These are phyloP conservation scores for Conus ventricosus DNA, from an alignment of 1,140 invertebrate genomes.

Conservation along the genomic window DNA sequence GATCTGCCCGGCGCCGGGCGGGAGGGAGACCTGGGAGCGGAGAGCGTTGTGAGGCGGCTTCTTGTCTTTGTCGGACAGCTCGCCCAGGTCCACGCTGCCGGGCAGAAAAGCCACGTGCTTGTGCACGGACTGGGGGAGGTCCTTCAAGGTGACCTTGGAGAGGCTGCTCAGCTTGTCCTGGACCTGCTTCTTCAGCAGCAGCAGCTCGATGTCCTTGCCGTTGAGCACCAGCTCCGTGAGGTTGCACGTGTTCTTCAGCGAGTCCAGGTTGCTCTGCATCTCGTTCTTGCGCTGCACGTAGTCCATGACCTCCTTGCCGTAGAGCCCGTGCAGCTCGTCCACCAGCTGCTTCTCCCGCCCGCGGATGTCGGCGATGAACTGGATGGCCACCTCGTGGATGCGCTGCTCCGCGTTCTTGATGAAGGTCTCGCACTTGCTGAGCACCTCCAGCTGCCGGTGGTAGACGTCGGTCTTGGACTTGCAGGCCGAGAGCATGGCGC, in stretches of 20 bases:
- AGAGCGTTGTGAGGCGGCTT: conserved; percentile 47
- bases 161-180: conserved; percentile 73
- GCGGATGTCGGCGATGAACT: conserved; percentile 72
- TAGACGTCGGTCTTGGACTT: conserved; percentile 70
- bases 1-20: conserved; percentile 26
- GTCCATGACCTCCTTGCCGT: conserved; percentile 73
- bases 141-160: conserved; percentile 66
- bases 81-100: conserved; percentile 69
- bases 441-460: conserved; percentile 66
- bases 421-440: conserved; percentile 66
- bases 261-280: conserved; percentile 71
- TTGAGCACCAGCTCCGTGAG: conserved; percentile 74
- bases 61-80: conserved; percentile 64
- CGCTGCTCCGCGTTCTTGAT: conserved; percentile 72
- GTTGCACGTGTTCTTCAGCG: conserved; percentile 74
- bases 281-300: conserved; percentile 70
- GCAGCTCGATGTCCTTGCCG: conserved; percentile 75
- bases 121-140: conserved; percentile 66
- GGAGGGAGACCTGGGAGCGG: conserved; percentile 38
- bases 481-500: conserved; percentile 66
- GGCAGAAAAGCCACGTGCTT: conserved; percentile 71
- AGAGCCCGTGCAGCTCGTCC: conserved; percentile 72
- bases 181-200: conserved; percentile 75
- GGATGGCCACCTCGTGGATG: conserved; percentile 71
- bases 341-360: conserved; percentile 72